Conservation (phyloP, 2,797 vertebrate species). For the Catostomus latipinnis region DNA sequence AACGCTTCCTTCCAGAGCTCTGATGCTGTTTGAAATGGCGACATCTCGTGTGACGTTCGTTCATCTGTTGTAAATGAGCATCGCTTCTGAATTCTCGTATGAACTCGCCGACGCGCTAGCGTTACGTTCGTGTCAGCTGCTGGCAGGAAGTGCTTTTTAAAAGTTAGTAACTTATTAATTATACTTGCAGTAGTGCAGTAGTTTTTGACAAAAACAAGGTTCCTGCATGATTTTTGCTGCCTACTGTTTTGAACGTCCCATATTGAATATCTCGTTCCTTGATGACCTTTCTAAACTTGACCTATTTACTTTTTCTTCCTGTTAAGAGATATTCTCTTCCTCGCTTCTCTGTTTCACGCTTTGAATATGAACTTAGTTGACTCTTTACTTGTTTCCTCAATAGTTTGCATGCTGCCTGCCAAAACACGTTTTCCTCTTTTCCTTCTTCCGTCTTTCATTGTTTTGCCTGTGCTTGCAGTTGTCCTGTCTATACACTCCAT, state of each 20-base stretch:
- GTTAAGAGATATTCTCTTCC: constrained; percentile 6
- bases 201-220: not conserved
- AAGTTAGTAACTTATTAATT: too few relatives aligned
- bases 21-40: too few relatives aligned
- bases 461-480: constrained; percentile 62
- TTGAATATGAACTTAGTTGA: not conserved
- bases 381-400: constrained; percentile 6
- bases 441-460: constrained; percentile 51
- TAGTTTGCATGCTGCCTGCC: constrained; percentile 25
- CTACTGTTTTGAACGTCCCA: not conserved
- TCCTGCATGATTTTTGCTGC: not conserved
- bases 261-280: not conserved
- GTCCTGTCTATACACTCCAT: constrained; percentile 73
- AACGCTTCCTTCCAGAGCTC: too few relatives aligned
- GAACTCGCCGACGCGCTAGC: too few relatives aligned
- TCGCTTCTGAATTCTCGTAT: too few relatives aligned
- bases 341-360: not conserved
- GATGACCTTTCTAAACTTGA: not conserved
- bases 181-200: too few relatives aligned
- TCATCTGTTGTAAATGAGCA: too few relatives aligned
- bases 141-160: too few relatives aligned
- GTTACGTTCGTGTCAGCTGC: too few relatives aligned
- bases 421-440: constrained; percentile 20
- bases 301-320: not conserved
- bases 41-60: too few relatives aligned